phyloP scores from a whole-genome alignment of 2,113 vertebrate species.

The Pachycephala philippinensis region DNA sequence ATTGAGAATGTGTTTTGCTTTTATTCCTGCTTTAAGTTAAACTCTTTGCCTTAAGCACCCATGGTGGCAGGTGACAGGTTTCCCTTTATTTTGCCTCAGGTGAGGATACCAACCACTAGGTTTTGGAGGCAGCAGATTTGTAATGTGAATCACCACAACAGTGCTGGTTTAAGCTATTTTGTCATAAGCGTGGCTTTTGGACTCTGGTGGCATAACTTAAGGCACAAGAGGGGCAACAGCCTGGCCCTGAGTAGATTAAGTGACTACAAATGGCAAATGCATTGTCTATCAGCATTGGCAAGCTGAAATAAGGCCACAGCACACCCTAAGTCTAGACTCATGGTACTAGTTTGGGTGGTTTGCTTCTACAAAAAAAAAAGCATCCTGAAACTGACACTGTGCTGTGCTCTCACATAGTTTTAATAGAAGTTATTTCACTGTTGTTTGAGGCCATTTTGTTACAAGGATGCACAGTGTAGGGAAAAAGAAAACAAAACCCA shows the following conservation, averaged over 20 bases:
- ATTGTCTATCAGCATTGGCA: background rate
- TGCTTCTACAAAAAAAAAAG: background rate
- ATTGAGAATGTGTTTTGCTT: background rate
- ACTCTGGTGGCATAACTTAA: background rate
- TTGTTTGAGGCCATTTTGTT: background rate
- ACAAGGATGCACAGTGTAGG: background rate
- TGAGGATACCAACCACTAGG: background rate
- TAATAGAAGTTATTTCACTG: background rate
- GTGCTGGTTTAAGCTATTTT: background rate
- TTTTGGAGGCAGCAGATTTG: fast-evolving
- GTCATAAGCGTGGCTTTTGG: background rate
- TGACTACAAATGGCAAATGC: background rate
- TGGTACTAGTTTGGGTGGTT: background rate
- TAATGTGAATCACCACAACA: background rate
- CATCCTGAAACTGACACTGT: background rate
- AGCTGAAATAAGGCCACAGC: background rate
- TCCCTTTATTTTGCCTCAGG: background rate
- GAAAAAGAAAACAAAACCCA: background rate
- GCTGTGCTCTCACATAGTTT: background rate
- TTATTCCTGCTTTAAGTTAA: background rate
- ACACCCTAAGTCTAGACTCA: background rate
- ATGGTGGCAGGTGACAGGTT: background rate
- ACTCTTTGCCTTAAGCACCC: background rate
- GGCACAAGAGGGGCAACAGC: background rate
- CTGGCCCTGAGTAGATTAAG: background rate